Conservation (phyloP, 1,140 invertebrate species). For the Temnothorax longispinosus region DNA sequence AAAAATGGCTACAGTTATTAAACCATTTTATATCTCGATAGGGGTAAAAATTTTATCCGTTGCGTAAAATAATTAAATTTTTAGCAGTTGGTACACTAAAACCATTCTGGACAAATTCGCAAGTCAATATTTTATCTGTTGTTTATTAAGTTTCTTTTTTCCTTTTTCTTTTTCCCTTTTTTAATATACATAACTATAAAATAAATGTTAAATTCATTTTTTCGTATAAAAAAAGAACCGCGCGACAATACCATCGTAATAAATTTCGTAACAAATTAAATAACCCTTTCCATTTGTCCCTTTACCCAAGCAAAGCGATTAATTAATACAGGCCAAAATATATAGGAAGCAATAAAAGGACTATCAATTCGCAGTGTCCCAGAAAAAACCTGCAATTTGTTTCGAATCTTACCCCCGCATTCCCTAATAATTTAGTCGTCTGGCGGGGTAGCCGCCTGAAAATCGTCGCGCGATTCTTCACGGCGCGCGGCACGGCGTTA, state of each 20-base stretch:
- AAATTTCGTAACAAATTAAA: neutral
- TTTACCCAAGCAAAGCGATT: neutral
- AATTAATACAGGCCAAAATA: conserved; percentile 6
- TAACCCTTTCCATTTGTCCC: neutral
- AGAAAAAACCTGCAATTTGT: conserved; percentile 56
- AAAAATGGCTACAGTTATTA: conserved; percentile 57
- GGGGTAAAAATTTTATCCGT: conserved; percentile 10
- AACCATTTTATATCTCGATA: conserved; percentile 48
- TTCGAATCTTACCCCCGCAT: conserved; percentile 46
- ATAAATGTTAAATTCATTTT: neutral
- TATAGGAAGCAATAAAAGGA: conserved; percentile 59
- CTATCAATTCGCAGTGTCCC: conserved; percentile 59
- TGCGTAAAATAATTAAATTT: conserved; percentile 27
- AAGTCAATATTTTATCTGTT: neutral
- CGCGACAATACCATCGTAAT: neutral
- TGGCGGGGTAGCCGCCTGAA: conserved; percentile 57
- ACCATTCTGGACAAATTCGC: conserved; percentile 3
- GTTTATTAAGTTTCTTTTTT: neutral
- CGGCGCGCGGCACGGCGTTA: conserved; percentile 69
- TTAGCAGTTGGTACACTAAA: neutral
- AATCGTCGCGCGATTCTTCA: conserved; percentile 75
- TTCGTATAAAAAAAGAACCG: neutral
- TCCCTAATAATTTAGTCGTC: conserved; percentile 72
- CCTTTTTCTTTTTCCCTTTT: neutral
- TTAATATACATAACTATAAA: neutral